Base-by-base conservation (phyloP, 2,113 vertebrate genomes). In the Nematolebias whitei region DNA sequence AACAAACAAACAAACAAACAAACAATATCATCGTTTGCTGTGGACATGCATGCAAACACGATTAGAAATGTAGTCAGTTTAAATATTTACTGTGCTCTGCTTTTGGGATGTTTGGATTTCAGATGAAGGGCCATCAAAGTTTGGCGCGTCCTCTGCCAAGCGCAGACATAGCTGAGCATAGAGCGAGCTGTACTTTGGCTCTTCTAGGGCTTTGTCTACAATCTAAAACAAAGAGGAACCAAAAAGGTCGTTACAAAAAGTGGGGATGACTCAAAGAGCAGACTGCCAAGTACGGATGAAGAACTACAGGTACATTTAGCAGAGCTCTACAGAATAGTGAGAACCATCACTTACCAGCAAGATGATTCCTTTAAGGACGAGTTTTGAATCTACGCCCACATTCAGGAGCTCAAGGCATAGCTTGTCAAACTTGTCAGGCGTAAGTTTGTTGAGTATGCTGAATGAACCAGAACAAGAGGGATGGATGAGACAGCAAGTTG, bases 401-500 rank as follows among this genome's bases (percentile, higher is more conserved):
- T 99, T 99, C 93, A 99, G 97, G 94, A 99, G 97, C 96, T 99
- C 98, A 98, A 98, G 98, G 97, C 98, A 99, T 99, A 99, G 97
- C 95, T 99, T 99, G 96, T 99, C 98, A 93, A 99, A 99, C 96
- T 98, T 98, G 78, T 99, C 98, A 94, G 98, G 98, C 94, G 98
- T 98, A 96, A 99, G 97, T 94, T 99, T 99, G 95, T 99, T 99
- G 94, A 99, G 94, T 96, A 98, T 99, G 95, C 97, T 99, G 2
- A 5, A 10, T 4, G 64, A 22, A 35, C 6, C 35, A 61, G 74
- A 39, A 47, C 6, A 60, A 41, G 3, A 16, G 16, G 12, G 32
- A 51, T 13, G 29, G 32, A 10, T 22, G 40, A 35, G 20, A 2
- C 2, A 51, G 53, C 7, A 8, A 48, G 52, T 32, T 29, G 15